These are phyloP conservation scores for Girardia tigrina DNA, from an alignment of 2,888 invertebrate genomes.

Conservation along the genomic window DNA sequence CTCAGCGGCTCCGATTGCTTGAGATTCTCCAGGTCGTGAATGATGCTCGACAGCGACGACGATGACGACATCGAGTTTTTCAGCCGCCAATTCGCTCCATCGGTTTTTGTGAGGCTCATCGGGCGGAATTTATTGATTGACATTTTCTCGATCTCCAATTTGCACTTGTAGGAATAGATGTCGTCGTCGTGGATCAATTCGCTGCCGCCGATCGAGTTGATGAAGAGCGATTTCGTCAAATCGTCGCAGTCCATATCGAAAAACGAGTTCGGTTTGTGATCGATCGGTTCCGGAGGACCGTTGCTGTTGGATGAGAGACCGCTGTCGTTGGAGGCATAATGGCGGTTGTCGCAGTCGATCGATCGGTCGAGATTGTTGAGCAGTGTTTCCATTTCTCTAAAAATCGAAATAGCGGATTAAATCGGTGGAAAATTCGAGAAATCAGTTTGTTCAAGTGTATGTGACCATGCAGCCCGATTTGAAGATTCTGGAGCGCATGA, in stretches of 20 bases:
- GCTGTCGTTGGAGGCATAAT: background rate
- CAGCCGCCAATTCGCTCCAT: background rate
- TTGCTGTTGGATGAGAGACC: background rate
- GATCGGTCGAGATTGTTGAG: background rate
- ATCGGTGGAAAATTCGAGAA: background rate
- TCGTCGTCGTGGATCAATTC: constrained; percentile 10
- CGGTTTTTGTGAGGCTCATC: background rate
- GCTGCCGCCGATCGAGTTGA: background rate
- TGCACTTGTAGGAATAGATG: background rate
- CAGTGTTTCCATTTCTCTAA: background rate
- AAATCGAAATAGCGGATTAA: background rate
- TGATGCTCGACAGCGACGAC: background rate
- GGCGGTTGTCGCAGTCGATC: background rate
- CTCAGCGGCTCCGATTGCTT: background rate
- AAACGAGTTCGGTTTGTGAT: background rate
- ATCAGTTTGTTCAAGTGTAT: background rate
- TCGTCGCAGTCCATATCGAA: background rate
- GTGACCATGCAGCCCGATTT: background rate
- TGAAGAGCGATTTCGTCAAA: constrained; percentile 8
- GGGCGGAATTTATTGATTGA: background rate
- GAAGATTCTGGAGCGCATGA: background rate
- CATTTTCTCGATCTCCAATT: background rate
- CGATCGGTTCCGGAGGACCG: background rate
- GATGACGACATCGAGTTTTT: background rate
- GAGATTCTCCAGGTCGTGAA: background rate